These are phyloP conservation scores for Sminthopsis crassicaudata DNA, from an alignment of 2,113 vertebrate genomes.

Conservation along the genomic window DNA sequence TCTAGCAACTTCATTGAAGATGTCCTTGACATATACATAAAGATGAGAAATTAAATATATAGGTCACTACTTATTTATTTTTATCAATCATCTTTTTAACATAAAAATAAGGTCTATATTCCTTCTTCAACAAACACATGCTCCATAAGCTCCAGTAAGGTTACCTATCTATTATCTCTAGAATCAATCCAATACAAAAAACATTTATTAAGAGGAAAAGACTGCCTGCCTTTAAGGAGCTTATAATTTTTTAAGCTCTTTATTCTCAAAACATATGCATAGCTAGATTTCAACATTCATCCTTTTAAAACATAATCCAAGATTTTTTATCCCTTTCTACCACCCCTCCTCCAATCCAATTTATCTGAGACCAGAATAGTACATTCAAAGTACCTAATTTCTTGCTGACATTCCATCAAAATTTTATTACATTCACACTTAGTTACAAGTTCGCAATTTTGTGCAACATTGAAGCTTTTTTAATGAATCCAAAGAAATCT, in stretches of 20 bases:
- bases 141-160: no score
- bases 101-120: neutral
- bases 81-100: neutral
- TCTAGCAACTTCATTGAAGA: neutral
- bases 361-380: fast-evolving
- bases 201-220: no score
- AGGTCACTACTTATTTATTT: neutral
- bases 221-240: no score
- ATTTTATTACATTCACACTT: fast-evolving
- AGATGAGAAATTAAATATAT: neutral
- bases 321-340: no score
- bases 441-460: fast-evolving
- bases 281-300: no score
- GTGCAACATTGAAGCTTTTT: neutral
- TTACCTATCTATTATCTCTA: no score
- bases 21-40: neutral
- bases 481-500: no score
- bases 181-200: no score
- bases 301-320: no score
- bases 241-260: no score
- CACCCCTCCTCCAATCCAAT: no score
- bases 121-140: neutral
- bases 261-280: no score
- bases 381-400: fast-evolving
- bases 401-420: fast-evolving